Base-by-base conservation (phyloP, 2,797 vertebrate species). In the Parambassis ranga region DNA sequence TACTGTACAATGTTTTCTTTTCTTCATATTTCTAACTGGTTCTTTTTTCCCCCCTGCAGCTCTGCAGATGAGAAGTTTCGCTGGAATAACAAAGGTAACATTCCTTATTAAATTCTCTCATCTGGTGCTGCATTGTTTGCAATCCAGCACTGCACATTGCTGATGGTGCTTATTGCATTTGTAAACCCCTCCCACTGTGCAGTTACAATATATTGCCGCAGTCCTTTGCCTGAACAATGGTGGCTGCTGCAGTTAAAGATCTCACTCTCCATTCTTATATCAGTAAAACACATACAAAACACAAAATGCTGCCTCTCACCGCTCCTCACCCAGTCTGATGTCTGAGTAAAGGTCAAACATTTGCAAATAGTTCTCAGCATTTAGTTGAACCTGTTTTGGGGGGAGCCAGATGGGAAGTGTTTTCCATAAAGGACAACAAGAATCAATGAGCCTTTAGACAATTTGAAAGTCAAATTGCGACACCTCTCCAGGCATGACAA, bases 61-160 rank as follows among this genome's bases (percentile, higher is more conserved):
- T 99, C 97, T 75, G 92, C 95, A 60, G 97, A 98, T 85, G 97
- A 99, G 77, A 97, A 97, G 83, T 98, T 98, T 88, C 96, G 96
- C 75, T 98, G 97, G 97, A 97, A 98, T 88, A 95, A 96, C 76
- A 96, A 98, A 98, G 97, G 97, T 99, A 95, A 83, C 59, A 27
- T 35, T 51, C 63, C 24, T 11, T 26, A 20, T 38, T 13, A 30
- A 71, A 63, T 5, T 5, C 13, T 50, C 22, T 41, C 10, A 36
- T 42, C 23, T 53, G 4, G 11, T 19, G 5, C 16, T 20, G 46
- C 31, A 18, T 68, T 74, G 38, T 77, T 65, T 79, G 39, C 37
- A 32, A 47, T 65, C 7, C 15, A 36, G 48, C 14, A 1, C 10
- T 30, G n/a, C n/a, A 15, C 23, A 26, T 50, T 58, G 30, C 47